Percentiles rank a stretch among this genome's conserved stretches.
phyloP scores from a whole-genome alignment of 1,140 invertebrate species.

The Ectropis grisescens region DNA sequence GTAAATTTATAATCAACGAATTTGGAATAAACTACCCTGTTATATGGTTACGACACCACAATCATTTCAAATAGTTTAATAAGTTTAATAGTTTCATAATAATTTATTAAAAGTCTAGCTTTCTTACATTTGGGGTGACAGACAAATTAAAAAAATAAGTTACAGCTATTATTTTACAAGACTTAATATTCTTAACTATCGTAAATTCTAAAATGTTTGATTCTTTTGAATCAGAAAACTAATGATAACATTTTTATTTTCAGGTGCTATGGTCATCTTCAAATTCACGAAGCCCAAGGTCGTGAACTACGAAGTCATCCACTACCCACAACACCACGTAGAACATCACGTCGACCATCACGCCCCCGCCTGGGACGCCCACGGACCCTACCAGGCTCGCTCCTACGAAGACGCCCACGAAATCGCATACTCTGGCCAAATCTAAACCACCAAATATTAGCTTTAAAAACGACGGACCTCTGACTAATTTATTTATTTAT shows the following conservation, averaged over 20 bases:
- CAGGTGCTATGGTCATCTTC: conserved; percentile 85
- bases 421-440: conserved; percentile 76
- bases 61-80: too few relatives aligned
- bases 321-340: conserved; percentile 84
- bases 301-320: conserved; percentile 86
- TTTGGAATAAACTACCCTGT: too few relatives aligned
- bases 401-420: conserved; percentile 72
- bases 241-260: conserved; percentile 14
- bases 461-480: conserved; percentile 47
- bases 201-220: too few relatives aligned
- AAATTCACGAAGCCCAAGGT: conserved; percentile 88
- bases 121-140: too few relatives aligned
- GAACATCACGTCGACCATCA: conserved; percentile 74
- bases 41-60: too few relatives aligned
- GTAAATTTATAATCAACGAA: conserved; percentile 23
- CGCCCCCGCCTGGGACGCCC: conserved; percentile 64
- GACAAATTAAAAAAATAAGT: too few relatives aligned
- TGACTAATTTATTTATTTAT: conserved; percentile 59
- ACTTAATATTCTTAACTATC: too few relatives aligned
- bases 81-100: too few relatives aligned
- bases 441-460: conserved; percentile 36
- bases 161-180: too few relatives aligned
- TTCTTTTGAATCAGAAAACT: too few relatives aligned
- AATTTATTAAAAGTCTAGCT: too few relatives aligned
- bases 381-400: conserved; percentile 73